phyloP scores from a whole-genome alignment of 2,888 invertebrate species.

The Tenthredo notha region DNA sequence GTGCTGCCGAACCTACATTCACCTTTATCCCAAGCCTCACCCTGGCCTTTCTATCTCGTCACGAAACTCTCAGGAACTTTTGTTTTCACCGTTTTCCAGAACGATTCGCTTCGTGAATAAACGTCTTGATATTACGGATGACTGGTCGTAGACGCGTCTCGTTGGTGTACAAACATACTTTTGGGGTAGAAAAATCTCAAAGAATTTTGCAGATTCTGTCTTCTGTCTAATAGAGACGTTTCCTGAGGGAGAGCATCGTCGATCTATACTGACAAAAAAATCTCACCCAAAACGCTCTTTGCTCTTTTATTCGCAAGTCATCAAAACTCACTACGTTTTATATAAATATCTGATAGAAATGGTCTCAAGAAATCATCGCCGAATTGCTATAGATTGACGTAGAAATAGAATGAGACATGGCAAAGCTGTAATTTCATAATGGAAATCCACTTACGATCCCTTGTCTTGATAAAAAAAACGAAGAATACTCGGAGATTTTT shows the following conservation, averaged over 20 bases:
- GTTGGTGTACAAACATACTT: constrained; percentile 10
- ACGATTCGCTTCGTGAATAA: constrained; percentile 36
- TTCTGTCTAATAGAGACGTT: neutral
- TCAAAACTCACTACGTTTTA: neutral
- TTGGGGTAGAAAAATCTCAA: neutral
- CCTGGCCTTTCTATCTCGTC: constrained; percentile 15
- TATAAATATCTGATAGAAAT: neutral
- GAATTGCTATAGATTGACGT: neutral
- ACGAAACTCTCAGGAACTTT: constrained; percentile 26
- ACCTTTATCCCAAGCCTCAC: constrained; percentile 33
- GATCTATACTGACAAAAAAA: neutral
- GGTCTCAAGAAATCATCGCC: neutral
- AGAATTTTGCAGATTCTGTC: neutral
- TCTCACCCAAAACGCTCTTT: constrained; percentile 6
- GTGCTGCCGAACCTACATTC: constrained; percentile 35
- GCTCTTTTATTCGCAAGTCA: neutral
- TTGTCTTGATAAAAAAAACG: neutral
- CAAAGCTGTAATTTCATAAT: neutral
- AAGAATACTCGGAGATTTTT: neutral
- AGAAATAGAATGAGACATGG: neutral
- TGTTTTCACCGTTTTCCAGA: constrained; percentile 24
- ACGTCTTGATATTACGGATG: constrained; percentile 50
- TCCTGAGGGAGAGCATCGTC: neutral
- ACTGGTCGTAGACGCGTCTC: constrained; percentile 39
- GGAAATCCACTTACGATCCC: neutral